Evolutionary conservation across 2,797 vertebrate species (phyloP).

Genomic region (Uromys caudimaculatus): DNA sequence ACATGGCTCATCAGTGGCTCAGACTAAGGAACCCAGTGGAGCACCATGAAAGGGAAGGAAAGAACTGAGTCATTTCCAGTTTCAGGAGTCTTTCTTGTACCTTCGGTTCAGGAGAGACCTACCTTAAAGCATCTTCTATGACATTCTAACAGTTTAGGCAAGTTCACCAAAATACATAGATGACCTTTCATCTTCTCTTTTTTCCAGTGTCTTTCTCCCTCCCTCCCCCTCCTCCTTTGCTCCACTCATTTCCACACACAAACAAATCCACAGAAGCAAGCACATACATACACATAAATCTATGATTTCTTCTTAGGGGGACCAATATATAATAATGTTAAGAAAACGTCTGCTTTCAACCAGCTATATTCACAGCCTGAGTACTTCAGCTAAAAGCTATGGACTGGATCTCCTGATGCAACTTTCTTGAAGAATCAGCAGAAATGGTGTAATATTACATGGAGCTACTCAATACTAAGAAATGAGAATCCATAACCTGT

Average conservation of each 20-base stretch:
- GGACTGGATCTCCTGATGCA: not conserved
- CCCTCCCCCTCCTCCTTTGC: not conserved
- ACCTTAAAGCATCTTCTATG: not conserved
- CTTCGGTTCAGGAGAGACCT: not conserved
- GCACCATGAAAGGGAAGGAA: not conserved
- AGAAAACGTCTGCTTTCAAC: not conserved
- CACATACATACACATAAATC: not conserved
- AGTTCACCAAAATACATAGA: not conserved
- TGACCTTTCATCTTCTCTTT: not conserved
- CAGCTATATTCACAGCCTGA: not conserved
- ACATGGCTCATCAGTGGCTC: not conserved
- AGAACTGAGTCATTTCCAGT: not conserved
- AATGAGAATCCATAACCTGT: not conserved
- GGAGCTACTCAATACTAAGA: conserved; percentile 18
- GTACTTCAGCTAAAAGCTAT: not conserved
- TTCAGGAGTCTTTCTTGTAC: not conserved
- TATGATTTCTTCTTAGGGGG: not conserved
- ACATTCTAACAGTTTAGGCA: not conserved
- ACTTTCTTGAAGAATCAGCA: conserved; percentile 4
- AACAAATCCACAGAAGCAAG: not conserved
- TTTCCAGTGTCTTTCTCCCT: not conserved
- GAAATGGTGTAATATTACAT: not conserved
- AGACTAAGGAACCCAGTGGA: not conserved
- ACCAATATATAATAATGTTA: not conserved
- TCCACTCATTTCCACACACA: not conserved